Evolutionary conservation across 2,113 vertebrate species (phyloP).

Genomic region (Paradoxurus hermaphroditus): DNA sequence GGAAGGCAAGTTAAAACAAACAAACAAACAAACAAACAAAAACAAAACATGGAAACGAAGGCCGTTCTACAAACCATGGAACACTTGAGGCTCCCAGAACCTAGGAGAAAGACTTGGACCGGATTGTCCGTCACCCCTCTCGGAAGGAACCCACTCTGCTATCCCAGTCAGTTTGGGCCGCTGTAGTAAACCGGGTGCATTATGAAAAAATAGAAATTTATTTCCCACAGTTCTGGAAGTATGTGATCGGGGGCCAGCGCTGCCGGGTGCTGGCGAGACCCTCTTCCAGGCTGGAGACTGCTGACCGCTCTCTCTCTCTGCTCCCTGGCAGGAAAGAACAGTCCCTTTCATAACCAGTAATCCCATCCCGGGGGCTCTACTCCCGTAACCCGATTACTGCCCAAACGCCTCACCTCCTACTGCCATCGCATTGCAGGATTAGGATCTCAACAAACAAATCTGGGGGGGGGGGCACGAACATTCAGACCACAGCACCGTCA

Average conservation of each 20-base stretch:
- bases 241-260: accelerated
- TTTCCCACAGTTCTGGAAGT: not conserved
- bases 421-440: not conserved
- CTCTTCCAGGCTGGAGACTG: not conserved
- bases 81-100: not conserved
- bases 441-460: not conserved
- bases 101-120: accelerated
- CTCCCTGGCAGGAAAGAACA: not conserved
- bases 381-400: too few species aligned
- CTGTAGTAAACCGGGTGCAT: not conserved
- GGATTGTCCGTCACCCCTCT: not conserved
- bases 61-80: too few species aligned
- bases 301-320: not conserved
- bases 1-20: not conserved
- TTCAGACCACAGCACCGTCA: not conserved
- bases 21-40: too few species aligned
- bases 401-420: not conserved
- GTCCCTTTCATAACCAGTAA: not conserved
- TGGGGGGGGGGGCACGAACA: too few species aligned
- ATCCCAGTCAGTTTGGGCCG: not conserved
- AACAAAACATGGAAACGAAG: not conserved
- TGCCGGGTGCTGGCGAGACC: too few species aligned
- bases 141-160: too few species aligned
- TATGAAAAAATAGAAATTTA: not conserved
- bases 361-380: not conserved